A percentile compares a stretch with the other conserved stretches of the same genome.
Conservation (phyloP, 53 echinoderm and acorn worm species). For the Paracentrotus lividus region DNA sequence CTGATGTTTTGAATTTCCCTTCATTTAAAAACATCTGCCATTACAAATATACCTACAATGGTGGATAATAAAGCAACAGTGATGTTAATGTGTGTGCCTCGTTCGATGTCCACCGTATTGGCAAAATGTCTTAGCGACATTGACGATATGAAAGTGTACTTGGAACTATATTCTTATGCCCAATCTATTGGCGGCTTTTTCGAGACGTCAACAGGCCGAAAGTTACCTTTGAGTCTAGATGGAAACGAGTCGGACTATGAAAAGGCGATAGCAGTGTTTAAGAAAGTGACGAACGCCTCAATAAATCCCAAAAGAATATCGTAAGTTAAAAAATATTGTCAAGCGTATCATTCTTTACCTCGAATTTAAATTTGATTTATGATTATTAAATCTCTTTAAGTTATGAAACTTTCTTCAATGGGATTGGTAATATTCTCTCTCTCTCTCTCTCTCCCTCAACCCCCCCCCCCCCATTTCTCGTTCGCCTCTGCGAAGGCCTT, state of each 20-base stretch:
- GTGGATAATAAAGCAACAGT: too few species aligned
- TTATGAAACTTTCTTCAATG: too few species aligned
- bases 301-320: not conserved
- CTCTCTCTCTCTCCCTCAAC: too few species aligned
- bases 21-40: too few species aligned
- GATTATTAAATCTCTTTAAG: too few species aligned
- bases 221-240: not conserved
- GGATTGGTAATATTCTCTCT: too few species aligned
- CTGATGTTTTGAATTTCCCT: too few species aligned
- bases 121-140: not conserved
- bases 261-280: not conserved
- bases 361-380: too few species aligned
- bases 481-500: too few species aligned
- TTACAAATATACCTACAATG: too few species aligned
- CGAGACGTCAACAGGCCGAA: not conserved
- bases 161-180: not conserved
- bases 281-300: not conserved
- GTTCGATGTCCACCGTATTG: not conserved
- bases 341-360: too few species aligned
- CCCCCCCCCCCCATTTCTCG: too few species aligned
- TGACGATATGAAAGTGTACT: not conserved
- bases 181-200: not conserved
- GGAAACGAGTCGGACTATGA: not conserved
- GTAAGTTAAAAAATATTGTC: not conserved
- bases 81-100: not conserved